Base-by-base conservation (phyloP, 2,797 vertebrate genomes). In the Tympanoctomys barrerae region DNA sequence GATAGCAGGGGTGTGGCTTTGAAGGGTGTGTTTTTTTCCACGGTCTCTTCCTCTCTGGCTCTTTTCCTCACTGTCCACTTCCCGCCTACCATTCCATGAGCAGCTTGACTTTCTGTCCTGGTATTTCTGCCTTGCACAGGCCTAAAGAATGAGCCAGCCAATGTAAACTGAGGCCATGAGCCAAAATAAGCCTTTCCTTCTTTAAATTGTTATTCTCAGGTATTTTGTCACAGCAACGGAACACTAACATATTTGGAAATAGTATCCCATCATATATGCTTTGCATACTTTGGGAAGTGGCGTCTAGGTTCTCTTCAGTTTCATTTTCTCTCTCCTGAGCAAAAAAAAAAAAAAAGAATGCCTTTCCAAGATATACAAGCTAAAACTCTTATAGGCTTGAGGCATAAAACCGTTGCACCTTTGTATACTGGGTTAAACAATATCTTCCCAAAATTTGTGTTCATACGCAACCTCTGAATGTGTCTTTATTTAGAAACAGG, bases 371-470 rank as follows among this genome's bases (percentile, higher is more conserved):
- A 81, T 16, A 59, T 22, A 83, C 64, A 97, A 91, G 49, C 83
- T 93, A 42, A 95, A 81, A 86, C 90, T 83, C 84, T 95, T 82
- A 95, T 71, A 91, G 92, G 71, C 21, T 73, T 82, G 36, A 97
- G 73, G 82, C 42, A 71, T 22, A 90, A 92, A 93, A 87, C 28
- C 59, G 71, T 13, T 54, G 3, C 59, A 71, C 71, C 39, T 93
- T 77, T 84, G 36, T 77, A 71, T 54, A 64, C 8, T 52, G 61
- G 7, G 14, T 78, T 95, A 24, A 91, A 71, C 5, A 49, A 0
- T 54, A 22, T 81, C 80, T 93, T 42, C 54, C 54, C 26, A 19
- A 95, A 89, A 86, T 77, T 70, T 28, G 46, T 18, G 8, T 93
- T 14, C 33, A 62, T 12, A 33, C 86, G 33, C 64, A 91, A 86